Percentiles rank a stretch among this genome's conserved stretches.
Conservation (phyloP, 2,888 invertebrate species). For the Alsophila aescularia region DNA sequence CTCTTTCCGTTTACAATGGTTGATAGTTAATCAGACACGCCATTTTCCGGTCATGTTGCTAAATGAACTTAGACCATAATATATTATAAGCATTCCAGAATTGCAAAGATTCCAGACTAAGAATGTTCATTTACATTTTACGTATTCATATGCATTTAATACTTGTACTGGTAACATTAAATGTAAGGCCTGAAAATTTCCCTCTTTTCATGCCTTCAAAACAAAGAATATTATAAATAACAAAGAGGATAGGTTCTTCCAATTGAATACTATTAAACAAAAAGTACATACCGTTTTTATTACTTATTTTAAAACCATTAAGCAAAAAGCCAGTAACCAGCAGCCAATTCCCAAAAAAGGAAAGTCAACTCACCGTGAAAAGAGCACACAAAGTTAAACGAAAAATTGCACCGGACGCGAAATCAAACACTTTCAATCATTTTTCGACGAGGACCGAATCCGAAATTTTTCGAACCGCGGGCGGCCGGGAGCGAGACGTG, state of each 20-base stretch:
- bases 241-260: slow-evolving; percentile 29
- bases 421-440: slow-evolving; percentile 41
- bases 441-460: slow-evolving; percentile 37
- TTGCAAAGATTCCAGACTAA: neutral
- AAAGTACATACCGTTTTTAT: neutral
- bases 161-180: slow-evolving; percentile 5
- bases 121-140: neutral
- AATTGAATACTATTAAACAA: slow-evolving; percentile 5
- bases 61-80: too few species aligned
- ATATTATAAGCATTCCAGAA: too few species aligned
- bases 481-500: slow-evolving; percentile 58
- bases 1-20: too few species aligned
- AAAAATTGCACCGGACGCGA: slow-evolving; percentile 19
- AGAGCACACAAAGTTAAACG: slow-evolving; percentile 14
- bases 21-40: too few species aligned
- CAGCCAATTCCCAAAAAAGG: slow-evolving; percentile 14
- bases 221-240: slow-evolving; percentile 29
- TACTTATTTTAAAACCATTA: too few species aligned
- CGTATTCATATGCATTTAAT: neutral
- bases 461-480: slow-evolving; percentile 45
- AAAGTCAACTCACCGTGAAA: slow-evolving; percentile 28
- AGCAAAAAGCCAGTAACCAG: neutral
- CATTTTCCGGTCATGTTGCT: neutral
- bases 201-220: slow-evolving; percentile 21
- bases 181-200: slow-evolving; percentile 4